Evolutionary conservation across 64 coral and sea anemone genomes (phyloP).

Genomic region (Orbicella faveolata): DNA sequence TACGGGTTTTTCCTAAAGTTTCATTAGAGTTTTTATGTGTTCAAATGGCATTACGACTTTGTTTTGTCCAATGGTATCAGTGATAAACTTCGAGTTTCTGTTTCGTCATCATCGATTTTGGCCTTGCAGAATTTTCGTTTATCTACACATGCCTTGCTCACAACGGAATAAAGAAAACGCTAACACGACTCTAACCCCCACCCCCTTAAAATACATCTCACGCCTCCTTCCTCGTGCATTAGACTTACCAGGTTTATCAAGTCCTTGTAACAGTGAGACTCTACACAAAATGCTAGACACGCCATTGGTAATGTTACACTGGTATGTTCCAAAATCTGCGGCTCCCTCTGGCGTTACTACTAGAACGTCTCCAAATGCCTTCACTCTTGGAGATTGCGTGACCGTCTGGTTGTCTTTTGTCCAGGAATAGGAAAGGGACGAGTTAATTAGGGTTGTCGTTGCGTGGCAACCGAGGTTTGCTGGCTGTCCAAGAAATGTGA

Average conservation of each 20-base stretch:
- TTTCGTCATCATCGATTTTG: too few species aligned
- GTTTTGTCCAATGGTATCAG: too few species aligned
- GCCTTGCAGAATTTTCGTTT: too few species aligned
- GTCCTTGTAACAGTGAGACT: conserved; percentile 2
- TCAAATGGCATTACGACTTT: too few species aligned
- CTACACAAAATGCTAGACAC: not conserved
- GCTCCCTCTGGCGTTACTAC: conserved; percentile 4
- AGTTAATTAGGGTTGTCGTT: not conserved
- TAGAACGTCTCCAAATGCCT: conserved; percentile 6
- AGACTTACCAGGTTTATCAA: not conserved
- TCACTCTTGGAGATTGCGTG: not conserved
- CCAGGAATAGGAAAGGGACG: conserved; percentile 26
- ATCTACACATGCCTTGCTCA: too few species aligned
- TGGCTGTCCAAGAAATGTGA: not conserved
- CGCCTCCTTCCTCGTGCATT: not conserved
- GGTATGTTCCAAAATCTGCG: conserved; percentile 34
- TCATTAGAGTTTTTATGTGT: too few species aligned
- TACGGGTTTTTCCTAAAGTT: too few species aligned
- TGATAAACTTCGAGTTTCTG: too few species aligned
- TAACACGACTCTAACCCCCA: not conserved
- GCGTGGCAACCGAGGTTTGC: conserved; percentile 43
- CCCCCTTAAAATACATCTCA: not conserved
- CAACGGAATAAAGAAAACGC: too few species aligned
- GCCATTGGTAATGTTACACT: conserved; percentile 26
- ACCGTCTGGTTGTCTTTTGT: conserved; percentile 32